phyloP scores from a whole-genome alignment of 2,888 invertebrate species.

The Pediacus dermestoides region DNA sequence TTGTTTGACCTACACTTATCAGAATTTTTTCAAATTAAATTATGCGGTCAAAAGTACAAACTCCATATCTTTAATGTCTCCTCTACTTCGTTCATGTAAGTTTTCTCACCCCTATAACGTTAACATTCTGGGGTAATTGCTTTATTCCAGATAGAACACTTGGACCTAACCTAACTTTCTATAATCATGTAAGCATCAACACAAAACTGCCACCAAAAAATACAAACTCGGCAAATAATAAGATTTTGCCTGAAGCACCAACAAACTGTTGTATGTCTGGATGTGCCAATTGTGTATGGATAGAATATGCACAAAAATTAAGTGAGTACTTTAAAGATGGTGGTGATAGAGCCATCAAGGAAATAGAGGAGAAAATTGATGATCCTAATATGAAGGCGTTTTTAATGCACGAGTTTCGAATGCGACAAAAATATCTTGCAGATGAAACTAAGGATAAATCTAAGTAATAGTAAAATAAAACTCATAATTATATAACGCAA shows the following conservation, averaged over 20 bases:
- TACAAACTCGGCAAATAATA: slow-evolving; percentile 7
- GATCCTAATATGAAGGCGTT: slow-evolving; percentile 83
- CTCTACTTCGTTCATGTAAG: background rate
- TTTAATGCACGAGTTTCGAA: slow-evolving; percentile 70
- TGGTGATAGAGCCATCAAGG: slow-evolving; percentile 63
- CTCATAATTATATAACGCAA: too few relatives aligned
- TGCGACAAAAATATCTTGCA: slow-evolving; percentile 29
- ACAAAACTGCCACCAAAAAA: background rate
- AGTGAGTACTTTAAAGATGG: slow-evolving; percentile 58
- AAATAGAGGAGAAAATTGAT: slow-evolving; percentile 69
- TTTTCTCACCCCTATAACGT: too few relatives aligned
- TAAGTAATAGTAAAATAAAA: too few relatives aligned
- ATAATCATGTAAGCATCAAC: slow-evolving; percentile 8
- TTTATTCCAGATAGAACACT: background rate
- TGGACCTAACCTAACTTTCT: slow-evolving; percentile 14
- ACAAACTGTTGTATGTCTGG: slow-evolving; percentile 89
- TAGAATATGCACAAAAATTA: slow-evolving; percentile 81
- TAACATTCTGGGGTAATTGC: background rate
- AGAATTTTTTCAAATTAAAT: too few relatives aligned
- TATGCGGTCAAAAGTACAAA: too few relatives aligned
- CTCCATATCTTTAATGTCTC: background rate
- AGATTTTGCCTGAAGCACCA: slow-evolving; percentile 62
- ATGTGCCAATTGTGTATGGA: slow-evolving; percentile 91
- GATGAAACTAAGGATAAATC: background rate
- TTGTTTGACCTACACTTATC: too few relatives aligned